A percentile compares a stretch with the other conserved stretches of the same genome.
phyloP scores from a whole-genome alignment of 2,797 vertebrate species.

The Passerculus sandwichensis region DNA sequence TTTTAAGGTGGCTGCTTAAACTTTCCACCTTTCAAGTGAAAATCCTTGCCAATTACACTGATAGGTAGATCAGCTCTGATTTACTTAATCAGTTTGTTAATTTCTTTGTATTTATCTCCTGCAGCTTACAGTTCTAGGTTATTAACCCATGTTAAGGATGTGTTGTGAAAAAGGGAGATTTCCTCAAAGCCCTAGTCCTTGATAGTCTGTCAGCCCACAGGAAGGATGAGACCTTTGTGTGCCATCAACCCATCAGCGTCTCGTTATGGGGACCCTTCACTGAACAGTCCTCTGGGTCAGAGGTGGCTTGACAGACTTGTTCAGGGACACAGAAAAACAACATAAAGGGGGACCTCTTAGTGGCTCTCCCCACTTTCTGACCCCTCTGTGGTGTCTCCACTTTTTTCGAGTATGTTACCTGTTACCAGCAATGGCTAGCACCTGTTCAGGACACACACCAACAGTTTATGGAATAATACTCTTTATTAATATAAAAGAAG shows the following conservation, averaged over 20 bases:
- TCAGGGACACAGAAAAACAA: not conserved
- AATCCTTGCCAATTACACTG: constrained; percentile 2
- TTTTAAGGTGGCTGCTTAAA: constrained; percentile 31
- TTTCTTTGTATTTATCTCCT: not conserved
- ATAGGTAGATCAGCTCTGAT: not conserved
- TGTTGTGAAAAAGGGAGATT: not conserved
- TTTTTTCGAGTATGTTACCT: fast-evolving
- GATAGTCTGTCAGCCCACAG: not conserved
- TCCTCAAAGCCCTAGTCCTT: not conserved
- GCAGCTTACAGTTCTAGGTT: not conserved
- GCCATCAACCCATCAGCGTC: not conserved
- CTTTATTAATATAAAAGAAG: not conserved
- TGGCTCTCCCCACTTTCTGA: too few relatives aligned
- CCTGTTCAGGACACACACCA: too few relatives aligned
- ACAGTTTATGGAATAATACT: fast-evolving
- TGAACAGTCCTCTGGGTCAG: fast-evolving
- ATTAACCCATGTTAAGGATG: not conserved
- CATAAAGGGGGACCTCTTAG: too few relatives aligned
- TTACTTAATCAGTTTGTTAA: not conserved
- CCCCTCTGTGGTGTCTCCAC: too few relatives aligned
- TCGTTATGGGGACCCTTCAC: fast-evolving
- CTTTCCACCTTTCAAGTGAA: constrained; percentile 19
- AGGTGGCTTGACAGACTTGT: fast-evolving
- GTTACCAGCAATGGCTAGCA: not conserved
- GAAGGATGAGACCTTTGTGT: fast-evolving